A percentile compares a stretch with the other conserved stretches of the same genome.
These are phyloP conservation scores for Danio aesculapii DNA, from an alignment of 2,797 vertebrate species.

Conservation along the genomic window DNA sequence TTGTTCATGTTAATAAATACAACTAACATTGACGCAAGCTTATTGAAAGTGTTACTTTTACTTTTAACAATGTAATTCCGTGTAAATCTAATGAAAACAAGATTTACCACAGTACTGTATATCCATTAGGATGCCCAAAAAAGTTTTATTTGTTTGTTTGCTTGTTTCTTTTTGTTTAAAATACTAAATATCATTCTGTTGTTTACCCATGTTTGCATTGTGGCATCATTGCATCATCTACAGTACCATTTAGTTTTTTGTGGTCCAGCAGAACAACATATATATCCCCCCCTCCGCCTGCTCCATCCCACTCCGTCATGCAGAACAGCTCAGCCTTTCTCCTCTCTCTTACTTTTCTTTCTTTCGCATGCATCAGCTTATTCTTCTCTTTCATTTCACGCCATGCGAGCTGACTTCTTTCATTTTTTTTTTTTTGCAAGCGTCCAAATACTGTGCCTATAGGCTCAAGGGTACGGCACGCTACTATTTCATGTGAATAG, in stretches of 20 bases:
- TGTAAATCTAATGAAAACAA: no score
- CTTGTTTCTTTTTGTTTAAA: background rate
- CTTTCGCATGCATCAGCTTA: conserved; percentile 60
- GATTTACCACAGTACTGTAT: no score
- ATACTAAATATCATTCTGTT: background rate
- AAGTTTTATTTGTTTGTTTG: background rate
- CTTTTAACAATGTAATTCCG: no score
- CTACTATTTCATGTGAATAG: conserved; percentile 38
- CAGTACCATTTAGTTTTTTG: background rate
- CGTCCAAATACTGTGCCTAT: conserved; percentile 54
- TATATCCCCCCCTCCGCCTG: background rate
- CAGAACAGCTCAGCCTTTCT: conserved; percentile 58
- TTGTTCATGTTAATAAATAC: no score
- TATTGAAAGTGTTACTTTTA: no score
- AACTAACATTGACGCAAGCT: no score
- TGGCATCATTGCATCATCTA: conserved; percentile 37
- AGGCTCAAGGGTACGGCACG: conserved; percentile 49
- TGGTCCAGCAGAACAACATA: conserved; percentile 25
- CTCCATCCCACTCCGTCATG: conserved; percentile 46
- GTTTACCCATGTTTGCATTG: conserved; percentile 12
- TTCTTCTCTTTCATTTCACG: conserved; percentile 64
- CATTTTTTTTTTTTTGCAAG: conserved; percentile 57
- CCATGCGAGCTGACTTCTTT: conserved; percentile 57
- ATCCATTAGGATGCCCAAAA: no score
- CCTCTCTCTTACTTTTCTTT: conserved; percentile 20